phyloP scores from a whole-genome alignment of 1,140 invertebrate species.

The Drosophila setifemur region DNA sequence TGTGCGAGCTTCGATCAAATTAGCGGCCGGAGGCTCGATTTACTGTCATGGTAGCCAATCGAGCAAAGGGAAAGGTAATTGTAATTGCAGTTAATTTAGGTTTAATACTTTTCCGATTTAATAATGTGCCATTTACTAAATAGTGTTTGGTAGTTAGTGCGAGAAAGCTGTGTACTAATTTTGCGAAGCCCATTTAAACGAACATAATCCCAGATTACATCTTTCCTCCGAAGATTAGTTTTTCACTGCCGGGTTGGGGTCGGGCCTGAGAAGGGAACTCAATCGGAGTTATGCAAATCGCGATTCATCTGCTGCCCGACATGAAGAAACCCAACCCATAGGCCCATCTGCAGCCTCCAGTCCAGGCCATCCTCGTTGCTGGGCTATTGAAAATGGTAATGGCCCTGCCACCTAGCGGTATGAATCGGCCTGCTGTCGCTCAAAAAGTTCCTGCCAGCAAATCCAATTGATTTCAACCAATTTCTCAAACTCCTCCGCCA shows the following conservation, averaged over 20 bases:
- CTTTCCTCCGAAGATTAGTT: background rate
- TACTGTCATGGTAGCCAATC: conserved; percentile 19
- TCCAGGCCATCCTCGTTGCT: background rate
- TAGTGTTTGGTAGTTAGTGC: background rate
- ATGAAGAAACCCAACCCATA: conserved; percentile 27
- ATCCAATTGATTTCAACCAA: conserved; percentile 80
- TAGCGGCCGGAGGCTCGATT: conserved; percentile 31
- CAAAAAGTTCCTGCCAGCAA: conserved; percentile 51
- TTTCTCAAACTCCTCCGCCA: conserved; percentile 60
- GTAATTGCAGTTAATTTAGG: conserved; percentile 26
- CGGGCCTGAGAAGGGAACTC: too few species aligned
- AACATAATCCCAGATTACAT: background rate
- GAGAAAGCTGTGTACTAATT: background rate
- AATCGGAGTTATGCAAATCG: conserved; percentile 62
- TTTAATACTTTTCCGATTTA: conserved; percentile 3
- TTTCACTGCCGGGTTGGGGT: too few species aligned
- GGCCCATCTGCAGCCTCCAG: conserved; percentile 24
- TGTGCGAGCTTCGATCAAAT: conserved; percentile 51
- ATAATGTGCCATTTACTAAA: conserved; percentile 3
- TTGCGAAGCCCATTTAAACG: background rate
- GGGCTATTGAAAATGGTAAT: conserved; percentile 69
- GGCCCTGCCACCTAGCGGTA: conserved; percentile 28
- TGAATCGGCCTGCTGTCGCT: conserved; percentile 39
- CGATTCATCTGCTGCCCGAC: conserved; percentile 26
- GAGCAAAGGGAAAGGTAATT: conserved; percentile 46